Evolutionary conservation across 2,888 invertebrate species (phyloP), one percentile per base, ranked within the genome.

Genomic region (Desoria tigrina): DNA sequence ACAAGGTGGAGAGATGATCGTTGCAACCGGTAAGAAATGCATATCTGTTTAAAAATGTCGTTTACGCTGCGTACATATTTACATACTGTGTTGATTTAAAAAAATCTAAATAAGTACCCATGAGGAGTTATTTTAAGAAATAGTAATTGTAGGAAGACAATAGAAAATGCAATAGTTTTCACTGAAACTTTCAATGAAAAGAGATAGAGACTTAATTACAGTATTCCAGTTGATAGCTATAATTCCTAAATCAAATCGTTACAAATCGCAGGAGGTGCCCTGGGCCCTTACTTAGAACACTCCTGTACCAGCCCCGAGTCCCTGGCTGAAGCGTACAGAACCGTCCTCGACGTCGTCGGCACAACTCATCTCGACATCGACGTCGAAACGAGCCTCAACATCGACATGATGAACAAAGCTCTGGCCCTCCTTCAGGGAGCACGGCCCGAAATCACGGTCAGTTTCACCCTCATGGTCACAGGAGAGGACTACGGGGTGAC

Each of bases 401-500:
- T 68, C 23, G 63, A 72, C 18, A 9, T 69, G 2, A 72, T 75
- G 66, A 75, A 71, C 53, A 57, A 61, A 62, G 75, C 75, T 2
- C 57, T 75, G 7, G 73, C 75, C 7, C 37, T 55, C 49, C 54
- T 73, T 1, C 75, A 75, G 49, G 45, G 55, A 16, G 67, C 67
- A 49, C 28, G 72, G 18, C 75, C 73, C 6, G 60, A 54, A 11
- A 65, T 68, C 2, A 72, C 73, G 9, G 69, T 75, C 0, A 68
- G 61, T 21, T 75, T 64, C 56, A 75, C 75, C 1, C 32, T 75
- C n/a, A 74, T 73, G 71, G 67, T 75, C 11, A 72, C 72, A 68
- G 74, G 73, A 1, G 75, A 75, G 42, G 75, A 75, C 53, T 75
- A 73, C 24, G 75, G 75, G 1, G 59, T 75, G n/a, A 75, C 71